Evolutionary conservation across 23 tunicate species (phyloP), one percentile per base, ranked within the genome.

Genomic region (Styela clava): DNA sequence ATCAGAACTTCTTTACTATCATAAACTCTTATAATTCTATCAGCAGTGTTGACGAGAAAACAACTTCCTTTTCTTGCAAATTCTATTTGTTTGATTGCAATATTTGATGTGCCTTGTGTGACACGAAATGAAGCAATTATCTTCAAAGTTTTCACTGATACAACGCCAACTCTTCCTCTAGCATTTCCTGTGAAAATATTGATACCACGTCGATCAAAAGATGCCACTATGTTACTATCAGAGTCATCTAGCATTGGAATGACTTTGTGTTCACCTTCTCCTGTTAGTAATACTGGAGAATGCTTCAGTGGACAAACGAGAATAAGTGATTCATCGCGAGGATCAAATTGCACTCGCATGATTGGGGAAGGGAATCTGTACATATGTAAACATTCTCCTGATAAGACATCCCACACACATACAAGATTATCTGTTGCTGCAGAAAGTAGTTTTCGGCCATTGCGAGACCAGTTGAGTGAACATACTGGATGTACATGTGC

Each of bases 401-500:
- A 80, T 3, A 91, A 56, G 1, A 96, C 99, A 91, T 96, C 96
- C 99, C 99, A 96, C 3, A 96, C 74, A 79, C 94, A 87, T 51
- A 96, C 99, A 25, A 83, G 87, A 69, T 91, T 87, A 74, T 96
- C 99, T 22, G 97, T 96, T n/a, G 94, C 87, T 18, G 99, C 94
- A 18, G 99, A 91, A 24, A 96, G 37, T 26, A 96, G 82, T 72
- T 85, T 91, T 9, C 90, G 81, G 33, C 99, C 97, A 69, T 82
- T 91, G 2, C 99, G 87, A 19, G 92, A 87, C 78, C 78, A 85
- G 81, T 87, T 81, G 51, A 95, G 52, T 20, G 96, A 95, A 74
- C 99, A 95, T 16, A 96, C 94, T 2, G 99, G 87, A 33, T 91
- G 97, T 0, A 96, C 91, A 79, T 96, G 99, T 18, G 99, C 99